These are phyloP conservation scores for Cricetomys ansorgei DNA, from an alignment of 2,113 vertebrate species.

Conservation along the genomic window DNA sequence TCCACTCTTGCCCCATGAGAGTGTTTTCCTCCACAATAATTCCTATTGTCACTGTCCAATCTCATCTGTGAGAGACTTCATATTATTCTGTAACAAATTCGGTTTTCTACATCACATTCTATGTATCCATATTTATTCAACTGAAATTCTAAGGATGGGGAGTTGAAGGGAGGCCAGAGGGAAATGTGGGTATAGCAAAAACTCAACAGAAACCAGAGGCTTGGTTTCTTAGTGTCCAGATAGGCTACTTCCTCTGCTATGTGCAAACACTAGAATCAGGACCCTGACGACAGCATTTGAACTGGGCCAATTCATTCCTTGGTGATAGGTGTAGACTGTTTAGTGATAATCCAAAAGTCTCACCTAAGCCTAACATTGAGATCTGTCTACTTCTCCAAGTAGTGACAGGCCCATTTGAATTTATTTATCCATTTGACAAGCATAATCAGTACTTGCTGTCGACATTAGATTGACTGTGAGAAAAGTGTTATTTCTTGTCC, in stretches of 20 bases:
- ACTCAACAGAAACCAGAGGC: background rate
- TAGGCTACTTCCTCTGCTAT: background rate
- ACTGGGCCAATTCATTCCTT: background rate
- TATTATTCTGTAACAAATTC: background rate
- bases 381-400: background rate
- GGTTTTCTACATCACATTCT: too few species aligned
- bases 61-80: background rate
- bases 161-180: background rate
- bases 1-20: too few species aligned
- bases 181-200: background rate
- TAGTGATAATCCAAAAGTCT: background rate
- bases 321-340: background rate
- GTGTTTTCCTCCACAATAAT: background rate
- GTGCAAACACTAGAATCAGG: background rate
- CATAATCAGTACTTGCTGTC: background rate
- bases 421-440: background rate
- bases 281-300: background rate
- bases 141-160: background rate
- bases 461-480: conserved; percentile 18
- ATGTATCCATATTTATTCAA: background rate
- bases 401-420: background rate
- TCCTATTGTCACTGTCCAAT: background rate
- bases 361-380: background rate
- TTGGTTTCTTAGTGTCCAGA: background rate
- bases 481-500: conserved; percentile 28